Evolutionary conservation across 1,140 invertebrate genomes (phyloP).

Genomic region (Metaphire vulgaris): DNA sequence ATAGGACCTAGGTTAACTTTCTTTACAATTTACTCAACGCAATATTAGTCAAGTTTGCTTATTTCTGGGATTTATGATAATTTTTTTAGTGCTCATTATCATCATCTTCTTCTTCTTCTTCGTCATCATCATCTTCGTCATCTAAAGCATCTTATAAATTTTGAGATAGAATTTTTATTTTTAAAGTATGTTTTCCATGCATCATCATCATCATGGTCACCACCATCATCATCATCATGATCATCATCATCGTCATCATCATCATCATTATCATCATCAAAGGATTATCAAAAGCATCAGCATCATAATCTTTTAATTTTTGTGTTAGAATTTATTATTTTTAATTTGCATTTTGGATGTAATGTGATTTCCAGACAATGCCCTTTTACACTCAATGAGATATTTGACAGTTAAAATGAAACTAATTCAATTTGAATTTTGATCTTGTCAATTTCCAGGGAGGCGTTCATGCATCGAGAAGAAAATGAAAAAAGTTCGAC

Average conservation of each 20-base stretch:
- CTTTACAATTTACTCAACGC: neutral
- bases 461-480: neutral
- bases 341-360: too few species aligned
- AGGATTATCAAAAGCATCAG: neutral
- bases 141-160: too few species aligned
- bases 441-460: too few species aligned
- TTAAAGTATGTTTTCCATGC: too few species aligned
- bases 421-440: too few species aligned
- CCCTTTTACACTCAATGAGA: too few species aligned
- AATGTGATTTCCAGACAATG: too few species aligned
- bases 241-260: constrained; percentile 1
- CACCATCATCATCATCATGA: neutral
- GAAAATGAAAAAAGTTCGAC: constrained; percentile 1
- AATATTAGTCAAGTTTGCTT: neutral
- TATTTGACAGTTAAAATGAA: too few species aligned
- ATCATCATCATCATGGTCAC: constrained; percentile 9
- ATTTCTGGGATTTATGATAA: too few species aligned
- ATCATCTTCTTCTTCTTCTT: neutral
- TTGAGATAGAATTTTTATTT: too few species aligned
- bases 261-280: neutral
- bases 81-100: constrained; percentile 6
- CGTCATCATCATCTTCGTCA: constrained; percentile 1
- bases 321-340: too few species aligned
- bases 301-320: too few species aligned
- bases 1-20: constrained; percentile 33